phyloP scores from a whole-genome alignment of 1,140 invertebrate genomes.

The Parasteatoda tepidariorum region DNA sequence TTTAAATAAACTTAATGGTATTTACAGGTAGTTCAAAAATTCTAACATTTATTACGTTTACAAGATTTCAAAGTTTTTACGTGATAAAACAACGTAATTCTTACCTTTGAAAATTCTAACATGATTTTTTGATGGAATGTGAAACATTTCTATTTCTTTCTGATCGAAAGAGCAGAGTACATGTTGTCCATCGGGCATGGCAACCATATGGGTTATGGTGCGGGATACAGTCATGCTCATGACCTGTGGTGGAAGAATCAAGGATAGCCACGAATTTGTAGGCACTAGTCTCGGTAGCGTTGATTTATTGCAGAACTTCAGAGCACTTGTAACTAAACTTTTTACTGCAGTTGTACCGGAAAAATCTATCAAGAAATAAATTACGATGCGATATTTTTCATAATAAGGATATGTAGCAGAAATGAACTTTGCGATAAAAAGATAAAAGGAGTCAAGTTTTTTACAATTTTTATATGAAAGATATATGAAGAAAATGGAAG shows the following conservation, averaged over 20 bases:
- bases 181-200: conserved; percentile 81
- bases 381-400: neutral
- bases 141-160: conserved; percentile 83
- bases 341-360: conserved; percentile 1
- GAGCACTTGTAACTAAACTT: conserved; percentile 17
- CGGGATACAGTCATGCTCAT: conserved; percentile 66
- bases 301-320: conserved; percentile 71
- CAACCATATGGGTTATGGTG: conserved; percentile 69
- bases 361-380: conserved; percentile 7
- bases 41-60: too few relatives aligned
- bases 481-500: too few relatives aligned
- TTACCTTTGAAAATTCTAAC: conserved; percentile 82
- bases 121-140: conserved; percentile 84
- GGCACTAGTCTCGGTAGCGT: conserved; percentile 84
- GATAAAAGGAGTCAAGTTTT: too few relatives aligned
- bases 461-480: too few relatives aligned
- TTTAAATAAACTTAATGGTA: too few relatives aligned
- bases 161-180: conserved; percentile 73
- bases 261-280: conserved; percentile 82
- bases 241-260: conserved; percentile 77
- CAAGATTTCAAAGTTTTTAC: too few relatives aligned
- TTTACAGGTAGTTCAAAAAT: too few relatives aligned
- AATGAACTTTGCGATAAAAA: too few relatives aligned
- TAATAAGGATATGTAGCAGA: neutral
- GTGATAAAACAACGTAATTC: neutral